Percentiles rank a stretch among this genome's conserved stretches.
phyloP scores from a whole-genome alignment of 2,113 vertebrate species.

The Rhea pennata region DNA sequence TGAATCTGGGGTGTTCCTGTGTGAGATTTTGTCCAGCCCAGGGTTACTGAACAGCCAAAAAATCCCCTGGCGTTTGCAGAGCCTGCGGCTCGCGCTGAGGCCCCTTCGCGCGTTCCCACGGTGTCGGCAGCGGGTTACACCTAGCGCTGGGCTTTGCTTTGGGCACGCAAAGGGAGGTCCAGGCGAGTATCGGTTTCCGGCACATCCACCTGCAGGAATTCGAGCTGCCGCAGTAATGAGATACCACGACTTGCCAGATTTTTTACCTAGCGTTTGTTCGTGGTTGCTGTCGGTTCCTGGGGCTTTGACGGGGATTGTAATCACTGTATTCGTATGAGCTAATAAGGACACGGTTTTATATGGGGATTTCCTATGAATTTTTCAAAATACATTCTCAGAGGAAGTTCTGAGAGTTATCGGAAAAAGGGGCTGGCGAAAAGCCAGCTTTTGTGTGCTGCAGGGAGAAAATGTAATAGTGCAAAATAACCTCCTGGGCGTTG shows the following conservation, averaged over 20 bases:
- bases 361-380: not conserved
- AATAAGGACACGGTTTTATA: not conserved
- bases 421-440: not conserved
- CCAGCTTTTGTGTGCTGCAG: not conserved
- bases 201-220: not conserved
- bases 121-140: fast-evolving
- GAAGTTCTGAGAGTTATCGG: not conserved
- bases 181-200: not conserved
- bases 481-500: too few species aligned
- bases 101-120: not conserved
- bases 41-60: not conserved
- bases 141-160: not conserved
- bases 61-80: not conserved
- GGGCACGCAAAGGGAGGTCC: not conserved
- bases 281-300: not conserved
- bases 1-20: not conserved
- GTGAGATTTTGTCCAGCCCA: not conserved
- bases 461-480: not conserved
- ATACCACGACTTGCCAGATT: fast-evolving
- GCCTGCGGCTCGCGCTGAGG: not conserved
- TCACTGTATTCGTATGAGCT: fast-evolving
- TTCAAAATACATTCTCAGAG: not conserved
- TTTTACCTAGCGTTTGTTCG: not conserved
- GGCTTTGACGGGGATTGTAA: not conserved
- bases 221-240: not conserved